Evolutionary conservation across 2,888 invertebrate genomes (phyloP).

Genomic region (Phortica okadai): DNA sequence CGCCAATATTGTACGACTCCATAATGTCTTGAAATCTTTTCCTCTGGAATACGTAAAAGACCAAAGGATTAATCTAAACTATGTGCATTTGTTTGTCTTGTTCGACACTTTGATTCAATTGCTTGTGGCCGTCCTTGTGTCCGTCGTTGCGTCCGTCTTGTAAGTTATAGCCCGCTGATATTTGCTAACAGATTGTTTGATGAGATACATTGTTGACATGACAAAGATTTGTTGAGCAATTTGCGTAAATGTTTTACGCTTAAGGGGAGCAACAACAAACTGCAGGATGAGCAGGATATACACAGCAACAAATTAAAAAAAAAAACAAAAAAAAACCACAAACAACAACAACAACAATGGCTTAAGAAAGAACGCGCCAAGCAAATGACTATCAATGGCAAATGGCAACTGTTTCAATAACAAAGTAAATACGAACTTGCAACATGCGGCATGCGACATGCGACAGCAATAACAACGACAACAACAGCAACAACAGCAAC

Average conservation of each 20-base stretch:
- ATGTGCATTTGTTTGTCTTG: no score
- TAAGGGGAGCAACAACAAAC: background rate
- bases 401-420: constrained; percentile 38
- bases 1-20: no score
- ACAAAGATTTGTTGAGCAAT: constrained; percentile 49
- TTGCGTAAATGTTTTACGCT: constrained; percentile 48
- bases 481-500: constrained; percentile 41
- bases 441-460: background rate
- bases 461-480: constrained; percentile 41
- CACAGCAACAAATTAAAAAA: background rate
- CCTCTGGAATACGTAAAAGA: no score
- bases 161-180: background rate
- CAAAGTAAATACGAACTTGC: background rate
- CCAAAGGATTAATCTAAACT: no score
- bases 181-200: background rate
- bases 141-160: no score
- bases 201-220: constrained; percentile 33
- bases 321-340: constrained; percentile 13
- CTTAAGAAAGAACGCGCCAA: constrained; percentile 35
- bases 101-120: no score
- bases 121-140: no score
- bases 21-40: no score
- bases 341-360: constrained; percentile 2
- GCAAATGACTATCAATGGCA: constrained; percentile 18
- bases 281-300: background rate